Conservation (phyloP, 2,888 invertebrate genomes). For the Prosapia bicincta region DNA sequence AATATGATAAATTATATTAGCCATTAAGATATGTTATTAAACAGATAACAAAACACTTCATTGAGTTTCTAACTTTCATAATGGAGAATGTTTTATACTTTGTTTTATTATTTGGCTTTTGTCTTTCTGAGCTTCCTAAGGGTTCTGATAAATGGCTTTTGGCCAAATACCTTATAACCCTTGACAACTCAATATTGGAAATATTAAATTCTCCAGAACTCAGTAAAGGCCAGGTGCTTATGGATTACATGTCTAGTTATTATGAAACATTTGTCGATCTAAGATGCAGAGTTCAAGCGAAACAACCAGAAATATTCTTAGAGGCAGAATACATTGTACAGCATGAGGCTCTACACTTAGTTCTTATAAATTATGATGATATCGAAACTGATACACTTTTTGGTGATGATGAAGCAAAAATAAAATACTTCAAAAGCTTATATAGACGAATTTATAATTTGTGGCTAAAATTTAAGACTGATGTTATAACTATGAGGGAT, state of each 20-base stretch:
- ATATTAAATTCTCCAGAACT: background rate
- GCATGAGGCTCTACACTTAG: background rate
- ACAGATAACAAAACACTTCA: background rate
- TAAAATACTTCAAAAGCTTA: background rate
- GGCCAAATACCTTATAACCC: background rate
- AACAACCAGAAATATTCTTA: background rate
- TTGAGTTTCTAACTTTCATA: background rate
- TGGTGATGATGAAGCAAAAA: background rate
- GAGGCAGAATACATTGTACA: background rate
- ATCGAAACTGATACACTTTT: background rate
- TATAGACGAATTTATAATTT: background rate
- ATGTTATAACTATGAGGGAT: background rate
- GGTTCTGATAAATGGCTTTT: background rate
- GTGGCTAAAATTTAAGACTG: background rate
- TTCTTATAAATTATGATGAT: background rate
- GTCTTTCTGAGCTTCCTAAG: background rate
- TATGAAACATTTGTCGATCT: background rate
- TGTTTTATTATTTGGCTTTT: background rate
- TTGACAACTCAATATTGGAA: background rate
- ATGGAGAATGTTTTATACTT: background rate
- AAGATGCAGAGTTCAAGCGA: background rate
- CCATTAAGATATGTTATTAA: background rate
- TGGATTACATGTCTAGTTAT: background rate
- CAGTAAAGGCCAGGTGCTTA: background rate
- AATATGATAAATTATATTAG: background rate